These are phyloP conservation scores for Saimiri boliviensis DNA, from an alignment of 2,113 vertebrate species.

Conservation along the genomic window DNA sequence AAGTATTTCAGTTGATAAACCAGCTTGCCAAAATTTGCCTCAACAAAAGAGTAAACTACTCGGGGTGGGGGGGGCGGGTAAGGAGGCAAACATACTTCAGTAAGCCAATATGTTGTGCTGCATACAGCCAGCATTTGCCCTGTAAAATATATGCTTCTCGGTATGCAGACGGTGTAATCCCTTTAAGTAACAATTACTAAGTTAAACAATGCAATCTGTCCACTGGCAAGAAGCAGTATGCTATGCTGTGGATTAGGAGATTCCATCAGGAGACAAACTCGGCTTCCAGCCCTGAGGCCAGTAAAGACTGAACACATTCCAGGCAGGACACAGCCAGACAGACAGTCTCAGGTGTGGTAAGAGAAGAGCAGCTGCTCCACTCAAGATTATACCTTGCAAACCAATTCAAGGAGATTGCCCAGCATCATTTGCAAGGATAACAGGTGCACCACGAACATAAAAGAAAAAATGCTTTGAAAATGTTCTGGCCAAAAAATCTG, in stretches of 20 bases:
- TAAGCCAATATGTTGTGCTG: constrained; percentile 58
- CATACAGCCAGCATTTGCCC: constrained; percentile 75
- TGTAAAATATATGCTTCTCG: constrained; percentile 78
- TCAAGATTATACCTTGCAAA: constrained; percentile 66
- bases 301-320: constrained; percentile 59
- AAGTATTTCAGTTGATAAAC: constrained; percentile 68
- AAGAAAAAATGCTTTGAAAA: constrained; percentile 64
- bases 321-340: constrained; percentile 43
- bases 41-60: constrained; percentile 71
- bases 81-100: constrained; percentile 72
- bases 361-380: constrained; percentile 55
- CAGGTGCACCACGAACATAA: constrained; percentile 53
- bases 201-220: constrained; percentile 85
- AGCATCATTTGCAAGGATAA: constrained; percentile 46
- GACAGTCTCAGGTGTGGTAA: constrained; percentile 62
- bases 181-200: constrained; percentile 85
- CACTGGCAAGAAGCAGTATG: constrained; percentile 73
- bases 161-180: constrained; percentile 78
- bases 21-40: constrained; percentile 74
- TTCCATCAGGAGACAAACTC: constrained; percentile 81
- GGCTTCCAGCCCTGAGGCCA: constrained; percentile 59
- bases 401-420: constrained; percentile 52
- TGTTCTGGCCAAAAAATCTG: constrained; percentile 19
- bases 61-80: background rate
- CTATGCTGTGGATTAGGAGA: constrained; percentile 67